Evolutionary conservation across 2,797 vertebrate genomes (phyloP).

Genomic region (Diceros bicornis): DNA sequence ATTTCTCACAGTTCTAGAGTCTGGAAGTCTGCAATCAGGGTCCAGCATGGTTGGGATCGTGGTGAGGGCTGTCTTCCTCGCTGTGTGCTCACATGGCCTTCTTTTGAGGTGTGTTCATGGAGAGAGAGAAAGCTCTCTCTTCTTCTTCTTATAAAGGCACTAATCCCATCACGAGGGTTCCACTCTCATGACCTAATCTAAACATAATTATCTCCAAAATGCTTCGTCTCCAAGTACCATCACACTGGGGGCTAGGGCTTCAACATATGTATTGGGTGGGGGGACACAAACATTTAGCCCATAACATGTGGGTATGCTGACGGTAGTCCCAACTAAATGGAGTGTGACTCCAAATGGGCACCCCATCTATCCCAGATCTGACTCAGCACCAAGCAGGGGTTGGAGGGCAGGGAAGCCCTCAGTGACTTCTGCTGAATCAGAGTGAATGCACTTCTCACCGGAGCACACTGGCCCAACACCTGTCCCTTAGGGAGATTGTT

Average conservation of each 20-base stretch:
- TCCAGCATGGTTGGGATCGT: rapidly evolving
- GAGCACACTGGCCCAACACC: neutral
- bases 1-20: neutral
- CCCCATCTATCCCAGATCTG: neutral
- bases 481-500: neutral
- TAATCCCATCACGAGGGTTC: neutral
- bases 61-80: neutral
- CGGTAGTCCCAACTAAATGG: neutral
- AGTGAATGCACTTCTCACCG: neutral
- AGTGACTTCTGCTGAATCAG: neutral
- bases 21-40: neutral
- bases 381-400: neutral
- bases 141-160: neutral
- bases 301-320: neutral
- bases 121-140: neutral
- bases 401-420: neutral
- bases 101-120: neutral
- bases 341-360: neutral
- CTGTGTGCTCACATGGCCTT: neutral
- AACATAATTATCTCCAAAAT: neutral
- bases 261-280: neutral
- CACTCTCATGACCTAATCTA: neutral
- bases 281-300: neutral
- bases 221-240: neutral
- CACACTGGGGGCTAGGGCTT: no score